These are phyloP conservation scores for Ceyx melanurus DNA, from an alignment of 2,113 vertebrate species.

Conservation along the genomic window DNA sequence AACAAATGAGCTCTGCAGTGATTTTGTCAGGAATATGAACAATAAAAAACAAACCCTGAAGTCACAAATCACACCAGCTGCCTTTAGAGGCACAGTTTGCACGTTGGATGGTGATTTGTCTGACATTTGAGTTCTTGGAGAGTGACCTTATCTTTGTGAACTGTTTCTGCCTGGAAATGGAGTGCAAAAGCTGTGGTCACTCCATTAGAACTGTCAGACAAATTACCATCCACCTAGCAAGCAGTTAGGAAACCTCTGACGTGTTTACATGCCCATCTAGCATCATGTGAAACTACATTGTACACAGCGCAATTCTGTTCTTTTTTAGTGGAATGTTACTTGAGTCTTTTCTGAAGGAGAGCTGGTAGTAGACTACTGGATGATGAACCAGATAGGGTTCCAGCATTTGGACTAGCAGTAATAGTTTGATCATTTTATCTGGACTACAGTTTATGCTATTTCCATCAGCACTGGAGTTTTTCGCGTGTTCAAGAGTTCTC, in stretches of 20 bases:
- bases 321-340: not conserved
- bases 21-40: not conserved
- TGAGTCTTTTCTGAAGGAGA: not conserved
- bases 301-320: not conserved
- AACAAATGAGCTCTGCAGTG: not conserved
- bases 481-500: not conserved
- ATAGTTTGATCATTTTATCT: not conserved
- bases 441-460: not conserved
- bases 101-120: not conserved
- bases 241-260: not conserved
- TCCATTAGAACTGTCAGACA: not conserved
- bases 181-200: not conserved
- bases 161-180: not conserved
- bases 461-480: not conserved
- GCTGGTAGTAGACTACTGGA: not conserved
- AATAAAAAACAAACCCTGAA: not conserved
- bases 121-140: not conserved
- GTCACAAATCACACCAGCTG: not conserved
- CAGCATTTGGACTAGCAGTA: not conserved
- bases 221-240: not conserved
- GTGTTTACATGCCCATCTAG: not conserved
- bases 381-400: not conserved
- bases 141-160: not conserved
- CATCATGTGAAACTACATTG: not conserved
- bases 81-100: not conserved